These are phyloP conservation scores for Ophioderma brevispina DNA, from an alignment of 35 echinoderm and acorn worm genomes.

Conservation along the genomic window DNA sequence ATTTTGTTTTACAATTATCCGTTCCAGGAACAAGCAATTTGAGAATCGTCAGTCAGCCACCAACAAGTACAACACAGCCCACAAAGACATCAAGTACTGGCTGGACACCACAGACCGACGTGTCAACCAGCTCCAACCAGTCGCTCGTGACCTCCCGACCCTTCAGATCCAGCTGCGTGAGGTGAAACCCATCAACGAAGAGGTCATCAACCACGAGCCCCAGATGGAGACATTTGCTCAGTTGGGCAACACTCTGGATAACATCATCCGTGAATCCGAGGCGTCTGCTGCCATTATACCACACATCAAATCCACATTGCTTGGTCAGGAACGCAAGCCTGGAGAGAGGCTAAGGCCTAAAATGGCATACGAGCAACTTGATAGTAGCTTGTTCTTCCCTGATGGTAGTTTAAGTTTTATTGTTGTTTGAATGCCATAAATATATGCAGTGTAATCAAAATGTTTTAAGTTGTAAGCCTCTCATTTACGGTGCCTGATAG, in stretches of 20 bases:
- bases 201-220: slow-evolving; percentile 66
- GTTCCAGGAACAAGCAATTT: slow-evolving; percentile 75
- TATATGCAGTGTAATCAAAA: too few species aligned
- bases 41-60: slow-evolving; percentile 69
- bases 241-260: slow-evolving; percentile 64
- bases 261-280: slow-evolving; percentile 64
- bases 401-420: too few species aligned
- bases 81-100: slow-evolving; percentile 78
- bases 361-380: slow-evolving; percentile 39
- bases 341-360: slow-evolving; percentile 60
- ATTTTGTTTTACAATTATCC: too few species aligned
- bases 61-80: slow-evolving; percentile 64
- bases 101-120: slow-evolving; percentile 73
- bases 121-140: slow-evolving; percentile 76
- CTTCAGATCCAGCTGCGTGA: slow-evolving; percentile 79
- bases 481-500: too few species aligned
- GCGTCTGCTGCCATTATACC: slow-evolving; percentile 48
- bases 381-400: slow-evolving; percentile 64
- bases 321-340: slow-evolving; percentile 43
- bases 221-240: slow-evolving; percentile 46
- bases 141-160: slow-evolving; percentile 69
- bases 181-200: slow-evolving; percentile 73
- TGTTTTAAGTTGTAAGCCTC: too few species aligned
- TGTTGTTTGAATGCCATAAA: too few species aligned
- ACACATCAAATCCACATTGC: slow-evolving; percentile 64